Conservation (phyloP, 2,797 vertebrate genomes). For the Eulemur rubriventer region DNA sequence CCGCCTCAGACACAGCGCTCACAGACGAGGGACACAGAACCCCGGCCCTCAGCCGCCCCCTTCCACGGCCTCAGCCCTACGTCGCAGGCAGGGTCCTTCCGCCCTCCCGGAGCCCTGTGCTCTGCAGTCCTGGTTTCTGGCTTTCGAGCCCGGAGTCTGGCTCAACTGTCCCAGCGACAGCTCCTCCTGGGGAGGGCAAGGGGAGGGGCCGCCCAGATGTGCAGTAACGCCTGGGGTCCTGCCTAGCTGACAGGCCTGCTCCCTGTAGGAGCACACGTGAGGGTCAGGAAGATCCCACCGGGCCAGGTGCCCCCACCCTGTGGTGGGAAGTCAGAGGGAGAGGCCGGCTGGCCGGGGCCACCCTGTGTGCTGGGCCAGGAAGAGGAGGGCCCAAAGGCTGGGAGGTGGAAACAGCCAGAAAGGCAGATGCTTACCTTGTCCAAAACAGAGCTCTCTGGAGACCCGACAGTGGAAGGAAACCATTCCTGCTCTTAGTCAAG, state of each 20-base stretch:
- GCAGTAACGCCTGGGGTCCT: background rate
- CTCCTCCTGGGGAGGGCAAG: background rate
- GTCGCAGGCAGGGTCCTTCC: background rate
- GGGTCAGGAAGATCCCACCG: background rate
- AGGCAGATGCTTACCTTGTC: background rate
- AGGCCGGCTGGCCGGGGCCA: background rate
- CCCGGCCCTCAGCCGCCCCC: background rate
- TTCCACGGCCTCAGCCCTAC: background rate
- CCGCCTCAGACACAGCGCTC: background rate
- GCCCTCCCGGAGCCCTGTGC: background rate
- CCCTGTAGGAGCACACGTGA: no score
- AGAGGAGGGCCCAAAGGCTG: background rate
- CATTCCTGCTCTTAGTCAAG: background rate
- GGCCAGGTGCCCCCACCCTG: background rate
- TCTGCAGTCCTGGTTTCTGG: background rate
- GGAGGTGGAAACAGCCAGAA: background rate
- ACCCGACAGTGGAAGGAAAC: background rate
- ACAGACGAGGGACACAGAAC: background rate
- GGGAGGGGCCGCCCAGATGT: rapidly evolving
- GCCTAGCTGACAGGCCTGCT: background rate
- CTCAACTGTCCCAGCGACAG: background rate
- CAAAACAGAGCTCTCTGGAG: background rate
- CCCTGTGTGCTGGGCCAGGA: background rate
- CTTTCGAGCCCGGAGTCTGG: background rate
- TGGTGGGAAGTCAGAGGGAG: background rate